Evolutionary conservation across 1,140 invertebrate genomes (phyloP).

Genomic region (Bombus affinis): DNA sequence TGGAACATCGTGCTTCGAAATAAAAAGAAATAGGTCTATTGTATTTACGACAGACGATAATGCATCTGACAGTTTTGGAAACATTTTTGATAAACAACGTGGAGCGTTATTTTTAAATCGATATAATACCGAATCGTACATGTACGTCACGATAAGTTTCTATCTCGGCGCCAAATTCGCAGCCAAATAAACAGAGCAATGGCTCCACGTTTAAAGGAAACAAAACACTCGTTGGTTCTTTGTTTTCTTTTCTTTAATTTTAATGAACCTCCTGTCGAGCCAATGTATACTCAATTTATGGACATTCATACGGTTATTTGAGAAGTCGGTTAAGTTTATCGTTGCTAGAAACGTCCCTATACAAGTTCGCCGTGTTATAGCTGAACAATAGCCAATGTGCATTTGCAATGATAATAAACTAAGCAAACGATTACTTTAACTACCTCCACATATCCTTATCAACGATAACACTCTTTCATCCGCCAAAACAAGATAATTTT

Average conservation of each 20-base stretch:
- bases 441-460: neutral
- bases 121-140: neutral
- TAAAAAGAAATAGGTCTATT: neutral
- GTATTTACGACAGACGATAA: neutral
- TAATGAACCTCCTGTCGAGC: neutral
- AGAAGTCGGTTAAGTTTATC: neutral
- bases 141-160: neutral
- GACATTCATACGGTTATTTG: neutral
- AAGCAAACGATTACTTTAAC: neutral
- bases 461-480: neutral
- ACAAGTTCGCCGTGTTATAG: neutral
- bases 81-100: neutral
- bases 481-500: neutral
- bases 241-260: neutral
- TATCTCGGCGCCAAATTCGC: slow-evolving; percentile 5
- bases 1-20: neutral
- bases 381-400: neutral
- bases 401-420: neutral
- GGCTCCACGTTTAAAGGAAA: too few relatives aligned
- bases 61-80: neutral
- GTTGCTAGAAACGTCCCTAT: neutral
- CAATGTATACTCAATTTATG: neutral
- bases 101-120: neutral
- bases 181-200: neutral
- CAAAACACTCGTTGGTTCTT: neutral